Evolutionary conservation across 2,113 vertebrate genomes (phyloP), one percentile per base, ranked within the genome.

Genomic region (Mustela nigripes): DNA sequence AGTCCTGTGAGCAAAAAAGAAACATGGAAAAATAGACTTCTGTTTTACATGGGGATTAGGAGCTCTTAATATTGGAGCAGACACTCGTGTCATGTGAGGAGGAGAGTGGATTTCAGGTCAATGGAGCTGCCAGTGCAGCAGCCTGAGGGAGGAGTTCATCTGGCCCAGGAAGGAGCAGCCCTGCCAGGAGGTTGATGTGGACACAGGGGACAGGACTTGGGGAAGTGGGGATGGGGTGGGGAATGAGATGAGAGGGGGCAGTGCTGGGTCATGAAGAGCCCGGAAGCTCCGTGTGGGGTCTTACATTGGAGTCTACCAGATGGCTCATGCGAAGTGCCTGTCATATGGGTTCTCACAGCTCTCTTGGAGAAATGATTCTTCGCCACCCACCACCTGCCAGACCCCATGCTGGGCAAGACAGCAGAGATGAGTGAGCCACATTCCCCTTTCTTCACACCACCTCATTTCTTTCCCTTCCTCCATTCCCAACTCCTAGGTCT

Each of bases 21-120:
- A 33, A 4, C 11, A 8, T n/a, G 15, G 33, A 2, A 15, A 53
- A 62, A 53, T 42, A 48, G 36, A 33, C 2, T 12, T n/a, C 21
- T 81, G 28, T 39, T 53, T n/a, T 4, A 22, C 81, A 60, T 7
- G 6, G 16, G 56, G 31, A 0, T 5, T 0, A 0, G 33, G 21
- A 63, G 22, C 33, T 26, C 39, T 60, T 63, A 63, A 31, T 31
- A 1, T 31, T 42, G 28, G 45, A 79, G n/a, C 16, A 91, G 48
- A 79, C 45, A 56, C 36, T 21, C 6, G n/a, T 28, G 42, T 65
- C 67, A 21, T 14, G 18, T 58, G 45, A 71, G 22, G 42, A 33
- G 26, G 31, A 73, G 11, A 82, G 16, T n/a, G 53, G n/a, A 22
- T 26, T 65, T 79, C 56, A 56, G 45, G 62, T 48, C 21, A 3